Conservation (phyloP, 2,888 invertebrate genomes). For the Drosophila koepferae region DNA sequence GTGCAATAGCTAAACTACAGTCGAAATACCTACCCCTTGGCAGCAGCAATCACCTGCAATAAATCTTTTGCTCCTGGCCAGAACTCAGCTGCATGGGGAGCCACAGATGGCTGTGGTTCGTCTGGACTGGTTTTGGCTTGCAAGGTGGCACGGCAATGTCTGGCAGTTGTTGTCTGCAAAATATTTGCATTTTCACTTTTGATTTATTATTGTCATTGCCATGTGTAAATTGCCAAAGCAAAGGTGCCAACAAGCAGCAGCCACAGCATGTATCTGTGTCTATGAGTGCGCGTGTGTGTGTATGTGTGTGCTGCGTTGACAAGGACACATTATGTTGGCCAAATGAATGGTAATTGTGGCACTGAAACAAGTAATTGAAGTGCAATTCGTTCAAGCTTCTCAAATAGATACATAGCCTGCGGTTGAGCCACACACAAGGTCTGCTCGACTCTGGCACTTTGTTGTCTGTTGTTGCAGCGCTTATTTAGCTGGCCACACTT, state of each 20-base stretch:
- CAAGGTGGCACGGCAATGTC: slow-evolving; percentile 45
- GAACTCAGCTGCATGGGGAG: slow-evolving; percentile 30
- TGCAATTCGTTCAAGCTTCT: slow-evolving; percentile 53
- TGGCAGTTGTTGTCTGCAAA: slow-evolving; percentile 62
- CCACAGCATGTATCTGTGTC: slow-evolving; percentile 16
- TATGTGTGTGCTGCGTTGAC: slow-evolving; percentile 52
- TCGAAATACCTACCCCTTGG: slow-evolving; percentile 14
- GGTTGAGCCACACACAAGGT: background rate
- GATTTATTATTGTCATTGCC: slow-evolving; percentile 81
- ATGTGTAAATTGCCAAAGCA: slow-evolving; percentile 79
- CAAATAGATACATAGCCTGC: slow-evolving; percentile 51
- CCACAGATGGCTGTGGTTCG: slow-evolving; percentile 16
- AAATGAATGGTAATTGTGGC: slow-evolving; percentile 80
- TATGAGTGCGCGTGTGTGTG: background rate
- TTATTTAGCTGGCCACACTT: slow-evolving; percentile 45
- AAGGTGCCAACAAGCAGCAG: slow-evolving; percentile 75
- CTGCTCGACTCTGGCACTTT: background rate
- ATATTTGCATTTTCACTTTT: slow-evolving; percentile 81
- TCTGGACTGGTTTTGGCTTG: slow-evolving; percentile 38
- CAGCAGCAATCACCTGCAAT: slow-evolving; percentile 57
- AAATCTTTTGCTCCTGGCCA: slow-evolving; percentile 50
- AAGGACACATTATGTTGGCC: slow-evolving; percentile 77
- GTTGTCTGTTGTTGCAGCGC: slow-evolving; percentile 4
- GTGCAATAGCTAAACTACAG: slow-evolving; percentile 2
- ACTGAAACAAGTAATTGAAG: slow-evolving; percentile 80